A percentile compares a stretch with the other conserved stretches of the same genome.
phyloP scores from a whole-genome alignment of 2,113 vertebrate species.

The Cryptomyrus ogoouensis region DNA sequence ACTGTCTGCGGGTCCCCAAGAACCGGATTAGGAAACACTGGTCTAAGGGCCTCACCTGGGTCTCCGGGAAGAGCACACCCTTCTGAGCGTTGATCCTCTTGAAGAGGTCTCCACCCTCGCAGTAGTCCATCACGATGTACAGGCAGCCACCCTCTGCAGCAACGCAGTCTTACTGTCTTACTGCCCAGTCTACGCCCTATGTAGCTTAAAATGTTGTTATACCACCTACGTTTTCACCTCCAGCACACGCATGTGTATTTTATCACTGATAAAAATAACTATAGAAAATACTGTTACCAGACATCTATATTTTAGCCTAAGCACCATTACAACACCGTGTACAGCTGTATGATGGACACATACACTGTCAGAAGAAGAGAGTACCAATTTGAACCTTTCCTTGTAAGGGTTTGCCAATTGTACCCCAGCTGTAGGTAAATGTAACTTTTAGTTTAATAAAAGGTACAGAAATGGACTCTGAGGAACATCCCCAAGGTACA shows the following conservation, averaged over 20 bases:
- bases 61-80: constrained; percentile 81
- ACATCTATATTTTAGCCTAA: background rate
- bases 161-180: background rate
- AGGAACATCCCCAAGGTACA: no score
- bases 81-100: constrained; percentile 94
- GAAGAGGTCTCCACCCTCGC: constrained; percentile 94
- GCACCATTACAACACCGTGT: background rate
- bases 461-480: no score
- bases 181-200: background rate
- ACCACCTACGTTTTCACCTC: background rate
- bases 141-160: constrained; percentile 82
- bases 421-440: no score
- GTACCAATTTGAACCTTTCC: no score
- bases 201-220: background rate
- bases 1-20: background rate
- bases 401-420: no score
- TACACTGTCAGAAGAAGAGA: no score
- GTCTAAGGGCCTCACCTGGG: constrained; percentile 67
- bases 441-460: background rate
- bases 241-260: background rate
- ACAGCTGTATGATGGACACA: background rate
- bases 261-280: background rate
- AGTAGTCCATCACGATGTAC: constrained; percentile 98
- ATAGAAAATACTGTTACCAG: background rate
- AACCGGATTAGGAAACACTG: background rate